Percentiles rank a stretch among this genome's conserved stretches.
Conservation (phyloP, 2,113 vertebrate genomes). For the Uropsilus gracilis region DNA sequence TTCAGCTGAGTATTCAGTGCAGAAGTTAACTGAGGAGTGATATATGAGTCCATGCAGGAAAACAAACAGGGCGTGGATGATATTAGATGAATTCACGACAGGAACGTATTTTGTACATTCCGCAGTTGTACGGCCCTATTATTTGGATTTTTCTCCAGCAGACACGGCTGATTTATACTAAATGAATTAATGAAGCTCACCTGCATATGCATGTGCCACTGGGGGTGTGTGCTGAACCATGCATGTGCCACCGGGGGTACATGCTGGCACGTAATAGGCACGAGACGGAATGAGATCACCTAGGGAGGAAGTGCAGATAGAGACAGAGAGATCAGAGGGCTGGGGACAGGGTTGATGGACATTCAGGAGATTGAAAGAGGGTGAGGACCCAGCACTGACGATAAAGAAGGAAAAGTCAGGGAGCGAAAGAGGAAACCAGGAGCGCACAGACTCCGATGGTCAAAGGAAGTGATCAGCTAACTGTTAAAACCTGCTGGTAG, state of each 20-base stretch:
- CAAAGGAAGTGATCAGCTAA: not conserved
- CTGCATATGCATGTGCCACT: no score
- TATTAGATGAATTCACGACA: no score
- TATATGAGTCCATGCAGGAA: not conserved
- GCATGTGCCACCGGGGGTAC: no score
- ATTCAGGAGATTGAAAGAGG: not conserved
- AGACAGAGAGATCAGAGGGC: not conserved
- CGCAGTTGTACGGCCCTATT: no score
- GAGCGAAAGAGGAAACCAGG: not conserved
- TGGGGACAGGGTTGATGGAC: not conserved
- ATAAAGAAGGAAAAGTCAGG: not conserved
- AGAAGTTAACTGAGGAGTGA: not conserved
- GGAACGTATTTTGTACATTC: no score
- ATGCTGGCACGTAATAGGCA: not conserved
- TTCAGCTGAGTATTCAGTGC: not conserved
- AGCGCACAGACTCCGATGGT: not conserved
- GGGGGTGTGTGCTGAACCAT: no score
- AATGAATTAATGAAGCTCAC: no score
- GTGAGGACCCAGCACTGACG: not conserved
- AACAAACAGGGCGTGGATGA: not conserved
- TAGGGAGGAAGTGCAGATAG: not conserved
- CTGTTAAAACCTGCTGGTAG: not conserved
- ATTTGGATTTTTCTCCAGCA: no score
- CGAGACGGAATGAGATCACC: not conserved
- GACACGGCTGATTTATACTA: no score